Evolutionary conservation across 2,797 vertebrate genomes (phyloP), one percentile per base, ranked within the genome.

Genomic region (Lepus oiostolus): DNA sequence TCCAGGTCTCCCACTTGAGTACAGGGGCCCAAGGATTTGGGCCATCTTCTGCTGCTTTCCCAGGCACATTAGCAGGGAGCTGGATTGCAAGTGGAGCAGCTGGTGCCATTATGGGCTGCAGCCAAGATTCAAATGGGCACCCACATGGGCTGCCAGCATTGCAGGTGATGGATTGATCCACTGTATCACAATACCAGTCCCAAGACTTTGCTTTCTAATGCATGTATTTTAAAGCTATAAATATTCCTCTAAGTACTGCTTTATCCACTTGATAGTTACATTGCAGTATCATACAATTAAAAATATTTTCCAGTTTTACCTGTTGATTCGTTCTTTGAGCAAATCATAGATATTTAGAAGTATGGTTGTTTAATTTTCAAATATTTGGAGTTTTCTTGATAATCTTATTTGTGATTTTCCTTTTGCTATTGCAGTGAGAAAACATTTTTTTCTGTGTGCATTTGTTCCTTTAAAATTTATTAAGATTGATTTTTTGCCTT

Each of bases 271-370:
- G 54, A 58, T 16, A 58, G 19, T 58, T 58, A 58, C 17, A 16
- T 58, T 58, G 4, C 54, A 58, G 54, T 58, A 58, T 58, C 54
- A 16, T 21, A 58, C 19, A 77, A n/a, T 54, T 88, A 70, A 76
- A 91, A 87, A 54, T 83, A 63, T 26, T 81, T 82, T 63, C 30
- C 28, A 77, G 1, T 91, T 82, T 94, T 32, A 11, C 28, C 82
- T 74, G 35, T 80, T 76, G 62, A 76, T 70, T 91, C 52, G 38
- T 94, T 94, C 21, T 42, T 81, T 81, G 79, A 5, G 50, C 50
- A 81, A 19, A 54, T 42, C 68, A 2, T 54, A 70, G 42, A n/a
- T 83, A 77, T 83, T 91, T 87, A 38, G 17, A 71, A 67, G 58
- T 87, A 19, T 38, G 1, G 42, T 91, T 75, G 21, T 74, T 62